Percentiles rank a stretch among this genome's conserved stretches.
phyloP scores from a whole-genome alignment of 2,888 invertebrate genomes.

The Isotomurus palustris region DNA sequence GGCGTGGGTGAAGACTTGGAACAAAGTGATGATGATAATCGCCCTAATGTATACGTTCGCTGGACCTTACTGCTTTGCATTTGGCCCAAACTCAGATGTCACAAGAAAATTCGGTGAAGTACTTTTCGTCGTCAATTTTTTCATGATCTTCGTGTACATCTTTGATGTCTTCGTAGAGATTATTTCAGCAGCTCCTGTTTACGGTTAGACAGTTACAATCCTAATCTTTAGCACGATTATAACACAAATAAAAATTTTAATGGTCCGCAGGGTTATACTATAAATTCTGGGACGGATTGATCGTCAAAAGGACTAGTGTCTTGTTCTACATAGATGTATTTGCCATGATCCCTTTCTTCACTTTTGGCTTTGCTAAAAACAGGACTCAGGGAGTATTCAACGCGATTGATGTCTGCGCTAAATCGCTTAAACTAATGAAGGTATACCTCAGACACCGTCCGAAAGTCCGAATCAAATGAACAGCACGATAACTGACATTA shows the following conservation, averaged over 20 bases:
- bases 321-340: conserved; percentile 36
- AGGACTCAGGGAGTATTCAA: conserved; percentile 1
- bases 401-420: conserved; percentile 11
- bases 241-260: neutral
- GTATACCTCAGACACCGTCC: conserved; percentile 1
- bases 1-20: conserved; percentile 31
- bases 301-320: conserved; percentile 12
- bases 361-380: neutral
- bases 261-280: conserved; percentile 31
- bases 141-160: conserved; percentile 16
- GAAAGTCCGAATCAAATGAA: neutral
- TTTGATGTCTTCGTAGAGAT: conserved; percentile 40
- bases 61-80: conserved; percentile 31
- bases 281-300: conserved; percentile 35
- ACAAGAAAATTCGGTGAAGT: conserved; percentile 11
- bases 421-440: conserved; percentile 36
- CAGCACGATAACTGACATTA: too few species aligned
- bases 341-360: conserved; percentile 28
- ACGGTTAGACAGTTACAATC: conserved; percentile 21
- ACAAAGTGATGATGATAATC: conserved; percentile 23
- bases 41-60: conserved; percentile 18
- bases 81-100: conserved; percentile 18
- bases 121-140: neutral
- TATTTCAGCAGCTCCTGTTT: conserved; percentile 33
- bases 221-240: neutral